Evolutionary conservation across 2,113 vertebrate species (phyloP).

Genomic region (Hyperopisus bebe): DNA sequence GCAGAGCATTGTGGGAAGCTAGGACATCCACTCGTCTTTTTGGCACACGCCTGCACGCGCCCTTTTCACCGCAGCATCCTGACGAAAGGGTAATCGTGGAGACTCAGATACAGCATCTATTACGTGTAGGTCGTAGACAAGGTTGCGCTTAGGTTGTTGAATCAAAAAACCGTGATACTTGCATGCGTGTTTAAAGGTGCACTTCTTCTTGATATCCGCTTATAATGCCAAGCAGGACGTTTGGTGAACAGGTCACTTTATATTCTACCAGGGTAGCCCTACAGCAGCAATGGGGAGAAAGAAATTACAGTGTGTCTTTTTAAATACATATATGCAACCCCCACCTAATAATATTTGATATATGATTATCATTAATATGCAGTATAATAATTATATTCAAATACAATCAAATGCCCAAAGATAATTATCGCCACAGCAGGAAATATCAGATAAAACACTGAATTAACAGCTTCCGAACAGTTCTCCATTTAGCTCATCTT

Average conservation of each 20-base stretch:
- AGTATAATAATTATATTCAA: background rate
- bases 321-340: background rate
- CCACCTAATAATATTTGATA: background rate
- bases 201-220: background rate
- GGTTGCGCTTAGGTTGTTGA: background rate
- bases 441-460: background rate
- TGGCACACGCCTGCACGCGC: slow-evolving; percentile 25
- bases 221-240: background rate
- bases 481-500: background rate
- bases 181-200: background rate
- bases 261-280: background rate
- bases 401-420: background rate
- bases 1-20: slow-evolving; percentile 39
- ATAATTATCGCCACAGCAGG: background rate
- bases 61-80: background rate
- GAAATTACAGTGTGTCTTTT: background rate
- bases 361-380: background rate
- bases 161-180: background rate
- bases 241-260: background rate
- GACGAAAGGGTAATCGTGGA: slow-evolving; percentile 6
- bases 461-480: slow-evolving; percentile 1
- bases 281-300: background rate
- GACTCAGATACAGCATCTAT: background rate
- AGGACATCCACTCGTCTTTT: slow-evolving; percentile 35
- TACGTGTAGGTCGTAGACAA: background rate